A percentile compares a stretch with the other conserved stretches of the same genome.
Evolutionary conservation across 2,113 vertebrate species (phyloP).

Genomic region (Danionella cerebrum): DNA sequence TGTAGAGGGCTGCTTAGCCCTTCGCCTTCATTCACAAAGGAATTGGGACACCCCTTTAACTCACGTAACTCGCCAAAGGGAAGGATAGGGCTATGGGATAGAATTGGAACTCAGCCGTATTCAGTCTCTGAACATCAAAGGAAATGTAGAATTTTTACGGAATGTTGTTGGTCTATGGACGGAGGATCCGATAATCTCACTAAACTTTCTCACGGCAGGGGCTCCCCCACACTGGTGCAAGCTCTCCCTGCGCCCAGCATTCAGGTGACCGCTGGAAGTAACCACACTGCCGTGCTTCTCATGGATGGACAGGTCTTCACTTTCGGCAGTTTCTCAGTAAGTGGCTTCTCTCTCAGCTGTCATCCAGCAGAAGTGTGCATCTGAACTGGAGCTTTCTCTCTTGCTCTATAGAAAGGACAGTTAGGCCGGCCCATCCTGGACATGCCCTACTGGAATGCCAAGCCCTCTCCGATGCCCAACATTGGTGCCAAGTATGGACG

Average conservation of each 20-base stretch:
- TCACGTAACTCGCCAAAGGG: too few relatives aligned
- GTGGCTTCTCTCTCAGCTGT: conserved; percentile 23
- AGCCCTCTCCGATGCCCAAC: conserved; percentile 94
- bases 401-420: conserved; percentile 82
- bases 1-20: too few relatives aligned
- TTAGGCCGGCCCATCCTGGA: conserved; percentile 93
- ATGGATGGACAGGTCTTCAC: conserved; percentile 96
- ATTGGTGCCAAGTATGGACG: conserved; percentile 95
- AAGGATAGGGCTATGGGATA: too few relatives aligned
- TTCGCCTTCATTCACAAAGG: too few relatives aligned
- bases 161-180: too few relatives aligned
- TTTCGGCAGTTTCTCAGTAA: conserved; percentile 98
- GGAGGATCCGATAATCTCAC: too few relatives aligned
- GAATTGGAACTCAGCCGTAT: too few relatives aligned
- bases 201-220: conserved; percentile 59
- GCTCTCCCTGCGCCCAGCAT: conserved; percentile 85
- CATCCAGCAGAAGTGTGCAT: background rate
- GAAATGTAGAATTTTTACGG: too few relatives aligned
- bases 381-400: background rate
- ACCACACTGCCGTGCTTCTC: conserved; percentile 93
- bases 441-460: conserved; percentile 97
- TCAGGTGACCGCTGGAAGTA: conserved; percentile 94
- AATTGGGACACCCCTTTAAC: too few relatives aligned
- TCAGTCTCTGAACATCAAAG: too few relatives aligned
- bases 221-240: conserved; percentile 91